A percentile compares a stretch with the other conserved stretches of the same genome.
Evolutionary conservation across 2,888 invertebrate genomes (phyloP).

Genomic region (Diadegma fenestrale): DNA sequence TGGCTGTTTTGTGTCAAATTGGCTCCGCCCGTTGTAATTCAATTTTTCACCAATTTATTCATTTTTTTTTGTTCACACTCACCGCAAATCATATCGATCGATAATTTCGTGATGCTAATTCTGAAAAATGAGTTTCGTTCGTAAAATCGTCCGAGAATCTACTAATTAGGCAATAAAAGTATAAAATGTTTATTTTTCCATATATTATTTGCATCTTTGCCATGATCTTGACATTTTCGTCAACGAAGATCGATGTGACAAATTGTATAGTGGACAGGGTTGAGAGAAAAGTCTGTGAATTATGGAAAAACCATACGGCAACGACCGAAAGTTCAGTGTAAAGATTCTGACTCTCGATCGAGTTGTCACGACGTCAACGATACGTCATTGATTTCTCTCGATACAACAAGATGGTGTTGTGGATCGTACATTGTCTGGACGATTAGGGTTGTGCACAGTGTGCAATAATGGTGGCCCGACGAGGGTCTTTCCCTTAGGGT

Average conservation of each 20-base stretch:
- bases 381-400: background rate
- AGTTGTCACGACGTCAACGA: conserved; percentile 16
- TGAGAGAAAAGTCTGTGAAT: background rate
- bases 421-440: conserved; percentile 35
- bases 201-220: background rate
- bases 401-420: background rate
- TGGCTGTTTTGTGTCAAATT: background rate
- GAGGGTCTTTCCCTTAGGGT: conserved; percentile 53
- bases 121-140: background rate
- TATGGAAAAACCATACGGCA: background rate
- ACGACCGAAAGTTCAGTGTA: background rate
- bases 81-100: background rate
- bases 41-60: background rate
- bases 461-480: conserved; percentile 37
- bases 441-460: conserved; percentile 38
- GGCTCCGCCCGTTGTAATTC: background rate
- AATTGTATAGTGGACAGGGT: background rate
- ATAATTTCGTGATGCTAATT: background rate
- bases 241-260: background rate
- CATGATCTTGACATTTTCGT: background rate
- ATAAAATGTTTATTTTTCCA: background rate
- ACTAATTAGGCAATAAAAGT: background rate
- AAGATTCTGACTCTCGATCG: background rate
- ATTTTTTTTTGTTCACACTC: background rate
- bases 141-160: background rate